Evolutionary conservation across 2,797 vertebrate species (phyloP).

Genomic region (Gastrophryne carolinensis): DNA sequence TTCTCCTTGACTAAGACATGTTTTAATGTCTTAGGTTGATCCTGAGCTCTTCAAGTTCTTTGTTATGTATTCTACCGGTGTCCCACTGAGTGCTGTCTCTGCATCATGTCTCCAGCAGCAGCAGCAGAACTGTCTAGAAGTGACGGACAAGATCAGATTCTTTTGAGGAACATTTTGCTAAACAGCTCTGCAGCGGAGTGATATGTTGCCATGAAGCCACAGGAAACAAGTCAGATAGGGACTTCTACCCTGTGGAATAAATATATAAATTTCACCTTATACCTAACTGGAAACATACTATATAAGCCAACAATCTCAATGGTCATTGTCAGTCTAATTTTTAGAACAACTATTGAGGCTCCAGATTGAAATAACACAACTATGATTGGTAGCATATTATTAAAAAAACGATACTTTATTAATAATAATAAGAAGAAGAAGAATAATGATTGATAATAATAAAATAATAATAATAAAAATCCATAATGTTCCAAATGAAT

Average conservation of each 20-base stretch:
- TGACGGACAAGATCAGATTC: conserved; percentile 38
- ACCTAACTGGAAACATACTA: neutral
- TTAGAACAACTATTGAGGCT: too few relatives aligned
- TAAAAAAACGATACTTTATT: too few relatives aligned
- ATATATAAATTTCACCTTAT: too few relatives aligned
- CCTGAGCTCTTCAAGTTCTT: neutral
- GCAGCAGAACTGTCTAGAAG: neutral
- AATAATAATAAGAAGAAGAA: too few relatives aligned
- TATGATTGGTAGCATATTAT: too few relatives aligned
- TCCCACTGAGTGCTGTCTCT: conserved; percentile 3
- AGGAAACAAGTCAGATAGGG: neutral
- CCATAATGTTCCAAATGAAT: too few relatives aligned
- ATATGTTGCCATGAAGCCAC: neutral
- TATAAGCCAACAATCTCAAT: too few relatives aligned
- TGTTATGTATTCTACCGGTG: neutral
- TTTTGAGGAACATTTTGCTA: conserved; percentile 30
- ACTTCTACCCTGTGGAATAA: neutral
- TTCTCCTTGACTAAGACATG: neutral
- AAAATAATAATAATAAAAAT: too few relatives aligned
- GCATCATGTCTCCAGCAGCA: neutral
- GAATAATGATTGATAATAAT: too few relatives aligned
- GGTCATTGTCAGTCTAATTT: too few relatives aligned
- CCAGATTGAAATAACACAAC: too few relatives aligned
- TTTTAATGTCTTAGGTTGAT: neutral
- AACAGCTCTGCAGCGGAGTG: neutral